Evolutionary conservation across 2,797 vertebrate genomes (phyloP), one percentile per base, ranked within the genome.

Genomic region (Falco biarmicus): DNA sequence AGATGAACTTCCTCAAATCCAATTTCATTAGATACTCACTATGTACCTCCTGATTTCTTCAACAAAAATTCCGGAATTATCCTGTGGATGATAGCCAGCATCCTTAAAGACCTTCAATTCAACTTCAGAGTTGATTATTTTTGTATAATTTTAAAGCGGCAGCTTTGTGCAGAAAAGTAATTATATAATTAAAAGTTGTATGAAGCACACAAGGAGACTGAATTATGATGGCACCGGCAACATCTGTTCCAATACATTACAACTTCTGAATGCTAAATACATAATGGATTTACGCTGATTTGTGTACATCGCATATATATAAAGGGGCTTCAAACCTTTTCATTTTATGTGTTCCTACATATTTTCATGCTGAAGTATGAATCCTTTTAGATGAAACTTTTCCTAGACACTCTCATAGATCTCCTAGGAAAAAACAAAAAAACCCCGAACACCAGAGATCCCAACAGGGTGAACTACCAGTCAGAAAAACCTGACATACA

Each of bases 361-460:
- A 56, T 68, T 86, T 84, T 75, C 28, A 11, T 47, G 11, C 18
- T 81, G 77, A 87, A 65, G 3, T 41, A 69, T 43, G 41, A 65
- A 73, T 45, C 5, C 29, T 81, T 78, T 88, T 39, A 88, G 20
- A 16, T 74, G 75, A 25, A 95, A 45, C 17, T 86, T 75, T 71
- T 78, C 12, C 45, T 59, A 68, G 41, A 50, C 15, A 41, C 4
- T 32, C 11, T 80, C 34, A 60, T 1, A 87, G 39, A 75, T 5
- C 8, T 4, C 15, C 74, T 64, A 16, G 60, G 26, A 45, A 37
- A 53, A 85, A 66, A 32, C 1, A 13, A 29, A 2, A 41, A 19
- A 39, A 0, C 0, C 6, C 6, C 17, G 32, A 60, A 5, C 3
- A 37, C 3, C 4, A 32, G n/a, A 54, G 20, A 37, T 50, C 51